phyloP scores from a whole-genome alignment of 2,113 vertebrate genomes.

The Ciconia boyciana region DNA sequence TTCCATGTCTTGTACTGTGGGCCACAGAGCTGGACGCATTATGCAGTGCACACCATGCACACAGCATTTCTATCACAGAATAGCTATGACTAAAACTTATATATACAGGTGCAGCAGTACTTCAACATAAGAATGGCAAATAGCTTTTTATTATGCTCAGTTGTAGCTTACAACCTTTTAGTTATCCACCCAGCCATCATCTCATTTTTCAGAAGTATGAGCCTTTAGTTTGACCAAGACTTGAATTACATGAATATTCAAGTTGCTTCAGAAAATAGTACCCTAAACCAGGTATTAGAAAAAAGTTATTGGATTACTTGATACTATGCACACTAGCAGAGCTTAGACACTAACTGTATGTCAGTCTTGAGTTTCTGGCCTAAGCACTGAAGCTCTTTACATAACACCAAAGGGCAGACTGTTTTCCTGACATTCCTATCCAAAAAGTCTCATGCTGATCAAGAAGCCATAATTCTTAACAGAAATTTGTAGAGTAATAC shows the following conservation, averaged over 20 bases:
- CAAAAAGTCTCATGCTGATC: background rate
- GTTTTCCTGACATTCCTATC: background rate
- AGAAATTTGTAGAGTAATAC: background rate
- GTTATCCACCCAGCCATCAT: background rate
- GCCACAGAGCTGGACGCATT: background rate
- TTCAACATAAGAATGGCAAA: background rate
- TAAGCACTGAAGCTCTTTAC: background rate
- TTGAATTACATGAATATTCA: background rate
- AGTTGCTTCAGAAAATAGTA: background rate
- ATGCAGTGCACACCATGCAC: background rate
- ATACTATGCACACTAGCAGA: background rate
- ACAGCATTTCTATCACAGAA: background rate
- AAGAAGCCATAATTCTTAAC: background rate
- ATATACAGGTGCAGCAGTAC: background rate
- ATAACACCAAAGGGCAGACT: background rate
- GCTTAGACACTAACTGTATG: background rate
- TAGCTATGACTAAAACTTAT: background rate
- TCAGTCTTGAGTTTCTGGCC: background rate
- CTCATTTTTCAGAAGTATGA: background rate
- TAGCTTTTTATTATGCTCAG: background rate
- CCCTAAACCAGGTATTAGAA: background rate
- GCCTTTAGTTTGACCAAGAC: background rate
- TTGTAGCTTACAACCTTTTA: background rate
- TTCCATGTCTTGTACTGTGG: background rate
- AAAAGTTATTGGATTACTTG: background rate